A percentile compares a stretch with the other conserved stretches of the same genome.
These are phyloP conservation scores for Zaprionus bogoriensis DNA, from an alignment of 2,888 invertebrate species.

Conservation along the genomic window DNA sequence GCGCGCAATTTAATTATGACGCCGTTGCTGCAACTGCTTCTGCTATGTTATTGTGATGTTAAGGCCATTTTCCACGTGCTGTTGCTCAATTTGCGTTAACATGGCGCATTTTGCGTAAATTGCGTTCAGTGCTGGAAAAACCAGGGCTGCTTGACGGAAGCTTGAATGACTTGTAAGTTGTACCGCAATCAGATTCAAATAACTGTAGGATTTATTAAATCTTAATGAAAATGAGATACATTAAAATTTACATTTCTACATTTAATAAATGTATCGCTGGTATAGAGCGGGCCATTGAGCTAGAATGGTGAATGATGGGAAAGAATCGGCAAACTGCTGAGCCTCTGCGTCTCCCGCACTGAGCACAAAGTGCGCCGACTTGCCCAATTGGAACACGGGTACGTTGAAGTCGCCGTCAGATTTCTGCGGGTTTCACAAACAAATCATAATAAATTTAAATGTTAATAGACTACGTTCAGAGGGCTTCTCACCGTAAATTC, in stretches of 20 bases:
- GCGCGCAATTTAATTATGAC: background rate
- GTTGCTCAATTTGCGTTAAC: conserved; percentile 18
- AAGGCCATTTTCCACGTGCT: background rate
- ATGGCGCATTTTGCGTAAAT: background rate
- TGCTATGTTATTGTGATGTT: background rate
- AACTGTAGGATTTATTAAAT: background rate
- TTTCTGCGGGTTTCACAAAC: conserved; percentile 27
- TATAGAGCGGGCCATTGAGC: conserved; percentile 84
- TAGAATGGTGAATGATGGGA: conserved; percentile 83
- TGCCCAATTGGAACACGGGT: conserved; percentile 81
- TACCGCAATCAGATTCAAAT: background rate
- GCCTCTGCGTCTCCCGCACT: conserved; percentile 82
- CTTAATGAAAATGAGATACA: too few relatives aligned
- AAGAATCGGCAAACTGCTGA: conserved; percentile 77
- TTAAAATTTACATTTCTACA: background rate
- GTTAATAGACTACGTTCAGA: background rate
- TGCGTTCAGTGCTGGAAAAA: background rate
- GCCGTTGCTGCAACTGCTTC: conserved; percentile 4
- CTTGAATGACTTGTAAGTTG: background rate
- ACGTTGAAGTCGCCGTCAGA: conserved; percentile 50
- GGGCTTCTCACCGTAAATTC: conserved; percentile 55
- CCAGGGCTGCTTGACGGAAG: background rate
- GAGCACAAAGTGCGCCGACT: conserved; percentile 83
- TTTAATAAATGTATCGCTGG: conserved; percentile 76
- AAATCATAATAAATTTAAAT: background rate